phyloP scores from a whole-genome alignment of 2,797 vertebrate species.

The Fistularia commersonii region DNA sequence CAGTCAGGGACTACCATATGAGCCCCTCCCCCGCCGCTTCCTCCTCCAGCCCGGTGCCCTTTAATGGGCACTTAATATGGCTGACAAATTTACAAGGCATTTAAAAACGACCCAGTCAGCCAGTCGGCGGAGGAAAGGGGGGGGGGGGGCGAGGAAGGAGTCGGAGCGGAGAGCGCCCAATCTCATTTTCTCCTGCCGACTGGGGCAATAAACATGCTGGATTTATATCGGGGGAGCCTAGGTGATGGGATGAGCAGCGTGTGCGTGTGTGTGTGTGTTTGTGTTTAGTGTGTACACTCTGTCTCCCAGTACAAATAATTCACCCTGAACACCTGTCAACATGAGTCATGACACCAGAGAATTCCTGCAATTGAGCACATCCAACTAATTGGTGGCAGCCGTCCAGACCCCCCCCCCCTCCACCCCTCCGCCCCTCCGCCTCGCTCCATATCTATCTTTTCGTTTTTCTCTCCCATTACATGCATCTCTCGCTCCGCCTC shows the following conservation, averaged over 20 bases:
- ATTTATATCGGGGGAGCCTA: conserved; percentile 58
- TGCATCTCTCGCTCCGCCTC: conserved; percentile 7
- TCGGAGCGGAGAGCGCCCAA: conserved; percentile 59
- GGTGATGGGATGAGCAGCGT: conserved; percentile 43
- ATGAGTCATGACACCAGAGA: conserved; percentile 73
- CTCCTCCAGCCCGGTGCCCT: conserved; percentile 65
- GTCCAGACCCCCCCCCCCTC: conserved; percentile 58
- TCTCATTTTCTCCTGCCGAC: conserved; percentile 65
- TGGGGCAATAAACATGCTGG: conserved; percentile 61
- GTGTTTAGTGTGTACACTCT: conserved; percentile 28
- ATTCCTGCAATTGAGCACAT: conserved; percentile 82
- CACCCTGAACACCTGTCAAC: conserved; percentile 75
- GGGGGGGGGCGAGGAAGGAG: conserved; percentile 31
- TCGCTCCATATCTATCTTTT: neutral
- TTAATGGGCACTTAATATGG: conserved; percentile 76
- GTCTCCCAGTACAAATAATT: conserved; percentile 58
- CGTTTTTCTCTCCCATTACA: neutral
- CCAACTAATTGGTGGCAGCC: conserved; percentile 84
- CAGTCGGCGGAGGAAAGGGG: conserved; percentile 48
- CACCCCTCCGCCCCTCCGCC: neutral
- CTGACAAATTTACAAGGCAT: conserved; percentile 79
- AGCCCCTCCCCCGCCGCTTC: conserved; percentile 50
- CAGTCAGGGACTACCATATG: conserved; percentile 52
- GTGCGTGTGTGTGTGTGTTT: conserved; percentile 3
- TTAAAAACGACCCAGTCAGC: conserved; percentile 75